A percentile compares a stretch with the other conserved stretches of the same genome.
Conservation (phyloP, 2,797 vertebrate species). For the Acropternis orthonyx region DNA sequence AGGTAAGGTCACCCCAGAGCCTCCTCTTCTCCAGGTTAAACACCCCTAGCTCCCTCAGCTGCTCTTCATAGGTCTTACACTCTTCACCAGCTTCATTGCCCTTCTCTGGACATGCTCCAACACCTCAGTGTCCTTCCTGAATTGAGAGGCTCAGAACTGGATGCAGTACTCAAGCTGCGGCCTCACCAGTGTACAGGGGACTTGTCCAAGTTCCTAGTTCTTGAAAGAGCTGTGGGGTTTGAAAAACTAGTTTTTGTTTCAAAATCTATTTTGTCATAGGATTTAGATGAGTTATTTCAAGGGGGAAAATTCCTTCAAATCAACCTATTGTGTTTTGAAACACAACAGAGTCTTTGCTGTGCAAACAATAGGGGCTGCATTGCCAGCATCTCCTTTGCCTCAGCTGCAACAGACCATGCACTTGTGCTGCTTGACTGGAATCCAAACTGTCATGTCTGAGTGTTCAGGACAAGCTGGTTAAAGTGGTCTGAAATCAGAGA, state of each 20-base stretch:
- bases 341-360: background rate
- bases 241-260: conserved; percentile 4
- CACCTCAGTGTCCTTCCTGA: background rate
- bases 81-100: background rate
- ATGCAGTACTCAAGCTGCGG: background rate
- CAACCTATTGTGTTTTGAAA: background rate
- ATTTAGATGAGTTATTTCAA: background rate
- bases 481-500: background rate
- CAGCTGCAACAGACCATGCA: background rate
- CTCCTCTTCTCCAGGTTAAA: background rate
- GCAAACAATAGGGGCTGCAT: background rate
- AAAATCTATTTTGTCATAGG: background rate
- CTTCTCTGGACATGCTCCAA: rapidly evolving
- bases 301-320: background rate
- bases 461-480: background rate
- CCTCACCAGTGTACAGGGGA: background rate
- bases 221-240: background rate
- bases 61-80: background rate
- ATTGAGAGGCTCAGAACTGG: background rate
- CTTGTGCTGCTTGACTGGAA: background rate
- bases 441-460: background rate
- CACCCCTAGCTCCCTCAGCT: background rate
- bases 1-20: background rate
- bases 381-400: conserved; percentile 17
- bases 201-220: background rate